Evolutionary conservation across 2,797 vertebrate genomes (phyloP).

Genomic region (Ispidina lecontei): DNA sequence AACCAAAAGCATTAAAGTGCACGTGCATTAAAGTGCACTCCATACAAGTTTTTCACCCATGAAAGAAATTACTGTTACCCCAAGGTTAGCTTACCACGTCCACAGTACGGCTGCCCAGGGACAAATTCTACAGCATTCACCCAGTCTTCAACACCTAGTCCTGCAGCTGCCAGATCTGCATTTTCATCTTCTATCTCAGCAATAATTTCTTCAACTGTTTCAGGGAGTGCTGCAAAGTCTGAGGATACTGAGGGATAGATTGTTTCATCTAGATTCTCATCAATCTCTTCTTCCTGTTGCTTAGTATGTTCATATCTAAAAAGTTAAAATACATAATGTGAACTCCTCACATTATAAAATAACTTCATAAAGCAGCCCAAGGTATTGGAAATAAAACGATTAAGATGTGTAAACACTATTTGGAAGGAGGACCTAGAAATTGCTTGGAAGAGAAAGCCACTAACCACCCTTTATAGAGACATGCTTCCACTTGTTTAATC

Average conservation of each 20-base stretch:
- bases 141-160: slow-evolving; percentile 90
- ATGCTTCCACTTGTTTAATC: neutral
- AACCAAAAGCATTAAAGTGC: neutral
- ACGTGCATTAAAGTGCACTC: neutral
- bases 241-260: slow-evolving; percentile 77
- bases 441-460: neutral
- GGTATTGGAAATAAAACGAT: neutral
- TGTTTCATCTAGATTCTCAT: slow-evolving; percentile 76
- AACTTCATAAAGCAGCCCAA: neutral
- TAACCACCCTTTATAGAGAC: neutral
- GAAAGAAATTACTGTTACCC: neutral
- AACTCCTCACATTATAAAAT: neutral
- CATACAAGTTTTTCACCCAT: neutral
- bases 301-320: slow-evolving; percentile 94
- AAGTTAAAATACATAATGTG: neutral
- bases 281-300: slow-evolving; percentile 85
- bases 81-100: slow-evolving; percentile 85
- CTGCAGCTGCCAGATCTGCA: slow-evolving; percentile 67
- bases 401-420: neutral
- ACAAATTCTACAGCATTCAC: slow-evolving; percentile 96
- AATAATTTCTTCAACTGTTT: slow-evolving; percentile 78
- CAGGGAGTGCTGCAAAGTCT: slow-evolving; percentile 73
- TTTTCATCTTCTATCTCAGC: slow-evolving; percentile 76
- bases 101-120: slow-evolving; percentile 96
- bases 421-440: neutral